These are phyloP conservation scores for Cremastinae sp. DNA, from an alignment of 2,888 invertebrate species.

Conservation along the genomic window DNA sequence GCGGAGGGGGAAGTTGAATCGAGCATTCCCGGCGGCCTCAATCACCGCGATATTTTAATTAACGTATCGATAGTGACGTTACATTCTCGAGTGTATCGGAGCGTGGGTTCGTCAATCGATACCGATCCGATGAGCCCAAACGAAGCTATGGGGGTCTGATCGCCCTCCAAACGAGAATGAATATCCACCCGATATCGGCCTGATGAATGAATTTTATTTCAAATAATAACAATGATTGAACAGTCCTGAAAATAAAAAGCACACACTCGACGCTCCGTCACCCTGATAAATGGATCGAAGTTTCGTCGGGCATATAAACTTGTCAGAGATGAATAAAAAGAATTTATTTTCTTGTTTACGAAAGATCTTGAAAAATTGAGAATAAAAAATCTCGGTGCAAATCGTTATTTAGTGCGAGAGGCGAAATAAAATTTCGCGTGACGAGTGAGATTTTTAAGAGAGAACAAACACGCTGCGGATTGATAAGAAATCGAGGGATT, in stretches of 20 bases:
- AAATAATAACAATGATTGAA: neutral
- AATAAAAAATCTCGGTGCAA: neutral
- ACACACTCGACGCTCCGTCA: slow-evolving; percentile 1
- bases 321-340: neutral
- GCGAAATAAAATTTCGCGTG: neutral
- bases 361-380: no score
- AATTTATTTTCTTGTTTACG: neutral
- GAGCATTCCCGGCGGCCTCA: slow-evolving; percentile 67
- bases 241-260: neutral
- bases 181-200: slow-evolving; percentile 43
- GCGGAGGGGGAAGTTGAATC: slow-evolving; percentile 57
- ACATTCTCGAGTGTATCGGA: slow-evolving; percentile 56
- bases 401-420: neutral
- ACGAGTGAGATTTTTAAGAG: slow-evolving; percentile 18
- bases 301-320: slow-evolving; percentile 13
- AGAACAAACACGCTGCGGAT: slow-evolving; percentile 37
- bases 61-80: slow-evolving; percentile 75
- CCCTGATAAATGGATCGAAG: slow-evolving; percentile 22
- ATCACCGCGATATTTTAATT: slow-evolving; percentile 77
- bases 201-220: slow-evolving; percentile 33
- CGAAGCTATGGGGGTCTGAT: slow-evolving; percentile 42
- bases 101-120: slow-evolving; percentile 60
- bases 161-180: slow-evolving; percentile 54
- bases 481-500: slow-evolving; percentile 64
- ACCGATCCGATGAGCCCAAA: slow-evolving; percentile 55